A percentile compares a stretch with the other conserved stretches of the same genome.
These are phyloP conservation scores for Falco rusticolus DNA, from an alignment of 2,797 vertebrate species.

Conservation along the genomic window DNA sequence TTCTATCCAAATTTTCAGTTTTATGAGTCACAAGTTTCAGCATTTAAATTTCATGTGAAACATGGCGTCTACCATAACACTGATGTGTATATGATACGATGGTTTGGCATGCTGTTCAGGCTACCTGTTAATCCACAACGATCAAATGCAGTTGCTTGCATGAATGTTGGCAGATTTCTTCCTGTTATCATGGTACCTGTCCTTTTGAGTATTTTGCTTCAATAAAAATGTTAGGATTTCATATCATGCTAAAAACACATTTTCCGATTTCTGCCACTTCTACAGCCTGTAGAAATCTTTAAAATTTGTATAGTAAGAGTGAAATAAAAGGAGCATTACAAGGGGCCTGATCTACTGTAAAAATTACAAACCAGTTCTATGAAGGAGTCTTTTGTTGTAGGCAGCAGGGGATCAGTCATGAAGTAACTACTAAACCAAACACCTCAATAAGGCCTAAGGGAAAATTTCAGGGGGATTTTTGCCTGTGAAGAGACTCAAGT, in stretches of 20 bases:
- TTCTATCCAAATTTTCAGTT: neutral
- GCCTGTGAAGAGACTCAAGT: neutral
- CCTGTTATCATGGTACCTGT: neutral
- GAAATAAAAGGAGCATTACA: neutral
- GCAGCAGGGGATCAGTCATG: neutral
- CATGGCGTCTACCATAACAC: neutral
- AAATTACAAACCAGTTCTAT: neutral
- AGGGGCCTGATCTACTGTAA: neutral
- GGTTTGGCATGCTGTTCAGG: neutral
- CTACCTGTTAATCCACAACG: neutral
- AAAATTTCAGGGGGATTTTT: conserved; percentile 5
- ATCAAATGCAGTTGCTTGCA: neutral
- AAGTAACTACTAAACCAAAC: conserved; percentile 5
- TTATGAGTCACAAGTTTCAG: neutral
- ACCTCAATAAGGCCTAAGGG: neutral
- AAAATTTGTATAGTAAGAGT: neutral
- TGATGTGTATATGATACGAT: neutral
- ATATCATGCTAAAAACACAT: neutral
- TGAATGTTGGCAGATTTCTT: neutral
- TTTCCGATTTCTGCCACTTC: neutral
- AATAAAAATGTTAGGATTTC: neutral
- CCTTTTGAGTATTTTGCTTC: neutral
- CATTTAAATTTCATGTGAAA: neutral
- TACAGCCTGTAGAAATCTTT: neutral
- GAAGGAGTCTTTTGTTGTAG: conserved; percentile 10